Evolutionary conservation across 2,888 invertebrate genomes (phyloP), one percentile per base, ranked within the genome.

Genomic region (Lithosia quadra): DNA sequence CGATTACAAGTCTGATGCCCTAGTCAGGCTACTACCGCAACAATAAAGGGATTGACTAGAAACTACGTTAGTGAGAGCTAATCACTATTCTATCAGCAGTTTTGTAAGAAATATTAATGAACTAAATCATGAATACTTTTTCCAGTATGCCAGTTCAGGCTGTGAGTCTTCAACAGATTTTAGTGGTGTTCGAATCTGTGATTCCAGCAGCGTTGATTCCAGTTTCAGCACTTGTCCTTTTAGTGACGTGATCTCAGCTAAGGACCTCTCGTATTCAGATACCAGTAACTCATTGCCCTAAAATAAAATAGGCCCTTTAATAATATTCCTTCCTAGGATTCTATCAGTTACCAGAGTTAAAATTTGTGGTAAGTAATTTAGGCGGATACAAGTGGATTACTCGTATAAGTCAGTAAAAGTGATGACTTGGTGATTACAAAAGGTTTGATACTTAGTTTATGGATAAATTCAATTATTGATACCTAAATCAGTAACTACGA

Each of bases 181-280:
- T 5, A 91, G 55, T 2, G 93, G 94, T 0, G 80, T 84, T 58
- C 89, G 85, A 53, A 95, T 92, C 79, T 95, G 95, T 0, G 91
- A 83, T 70, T 95, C 95, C 5, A 95, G 82, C 28, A 95, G 73
- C 0, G 94, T 89, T 0, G 95, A 95, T 80, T 95, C 95, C 58
- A 95, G 78, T 78, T 94, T 94, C 24, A 95, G 75, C 10, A 95
- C 90, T 77, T 95, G 94, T 0, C 95, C 94, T 72, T 94, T 94
- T 0, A 95, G 88, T 0, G 95, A 92, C 13, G 96, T 95, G 64
- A 96, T 96, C 80, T 96, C 95, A 10, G 95, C 95, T 65, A 96
- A 89, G 15, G 95, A 83, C 68, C 89, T 93, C 80, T 96, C 95
- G 67, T 96, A 94, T 81, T 96, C 95, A 0, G 95, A 91, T 0